Evolutionary conservation across 2,888 invertebrate species (phyloP).

Genomic region (Poecilus cupreus): DNA sequence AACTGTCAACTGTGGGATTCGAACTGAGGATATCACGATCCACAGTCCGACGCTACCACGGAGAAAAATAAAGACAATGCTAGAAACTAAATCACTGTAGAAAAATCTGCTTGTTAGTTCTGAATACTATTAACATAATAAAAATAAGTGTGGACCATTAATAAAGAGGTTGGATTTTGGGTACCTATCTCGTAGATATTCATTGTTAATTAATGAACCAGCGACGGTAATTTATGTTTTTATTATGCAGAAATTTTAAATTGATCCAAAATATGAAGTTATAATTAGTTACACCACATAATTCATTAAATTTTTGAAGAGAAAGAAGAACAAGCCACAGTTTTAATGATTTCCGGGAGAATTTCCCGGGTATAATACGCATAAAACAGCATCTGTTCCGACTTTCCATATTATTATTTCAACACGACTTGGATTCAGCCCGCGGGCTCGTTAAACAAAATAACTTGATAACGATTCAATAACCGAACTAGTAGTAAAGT

Average conservation of each 20-base stretch:
- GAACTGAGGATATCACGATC: no score
- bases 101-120: no score
- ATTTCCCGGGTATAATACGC: background rate
- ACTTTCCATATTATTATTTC: conserved; percentile 43
- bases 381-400: background rate
- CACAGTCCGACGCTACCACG: no score
- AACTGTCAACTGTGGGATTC: no score
- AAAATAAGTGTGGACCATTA: no score
- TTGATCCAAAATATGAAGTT: background rate
- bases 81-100: no score
- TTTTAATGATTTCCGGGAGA: conserved; percentile 39
- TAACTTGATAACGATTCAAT: conserved; percentile 56
- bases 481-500: conserved; percentile 45
- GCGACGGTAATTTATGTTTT: conserved; percentile 5
- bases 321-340: no score
- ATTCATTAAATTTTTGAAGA: conserved; percentile 21
- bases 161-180: no score
- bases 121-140: no score
- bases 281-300: conserved; percentile 12
- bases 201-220: background rate
- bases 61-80: no score
- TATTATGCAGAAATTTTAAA: background rate
- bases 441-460: conserved; percentile 50
- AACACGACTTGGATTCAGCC: background rate
- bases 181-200: no score